Percentiles rank a stretch among this genome's conserved stretches.
Evolutionary conservation across 2,888 invertebrate genomes (phyloP).

Genomic region (Hypselothyrea guttata): DNA sequence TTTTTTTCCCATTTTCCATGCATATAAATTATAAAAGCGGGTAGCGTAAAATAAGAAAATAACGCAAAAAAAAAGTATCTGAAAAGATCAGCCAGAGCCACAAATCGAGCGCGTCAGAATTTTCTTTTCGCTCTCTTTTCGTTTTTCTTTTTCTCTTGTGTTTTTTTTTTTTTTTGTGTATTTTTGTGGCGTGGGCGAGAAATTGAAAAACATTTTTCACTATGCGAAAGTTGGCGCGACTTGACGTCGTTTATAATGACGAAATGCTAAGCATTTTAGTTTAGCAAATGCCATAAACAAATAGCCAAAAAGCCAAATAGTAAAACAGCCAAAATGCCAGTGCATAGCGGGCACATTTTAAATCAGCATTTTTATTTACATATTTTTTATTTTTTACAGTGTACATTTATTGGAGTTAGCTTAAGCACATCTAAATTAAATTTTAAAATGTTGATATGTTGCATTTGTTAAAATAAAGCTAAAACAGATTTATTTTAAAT

Average conservation of each 20-base stretch:
- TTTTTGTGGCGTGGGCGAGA: slow-evolving; percentile 56
- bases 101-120: slow-evolving; percentile 68
- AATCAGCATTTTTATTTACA: too few species aligned
- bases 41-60: slow-evolving; percentile 42
- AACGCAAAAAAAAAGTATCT: slow-evolving; percentile 9
- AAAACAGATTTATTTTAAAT: too few species aligned
- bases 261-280: slow-evolving; percentile 58
- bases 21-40: slow-evolving; percentile 62
- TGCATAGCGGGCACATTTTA: slow-evolving; percentile 31
- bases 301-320: slow-evolving; percentile 22
- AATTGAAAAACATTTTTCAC: slow-evolving; percentile 71
- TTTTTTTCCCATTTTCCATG: slow-evolving; percentile 30
- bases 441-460: too few species aligned
- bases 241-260: slow-evolving; percentile 71
- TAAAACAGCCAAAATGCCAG: slow-evolving; percentile 11
- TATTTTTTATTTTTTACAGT: too few species aligned
- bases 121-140: slow-evolving; percentile 15
- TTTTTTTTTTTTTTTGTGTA: slow-evolving; percentile 19
- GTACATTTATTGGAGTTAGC: too few species aligned
- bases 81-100: slow-evolving; percentile 34
- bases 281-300: slow-evolving; percentile 59
- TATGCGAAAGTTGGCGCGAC: slow-evolving; percentile 54
- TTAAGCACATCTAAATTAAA: too few species aligned
- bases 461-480: too few species aligned
- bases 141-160: slow-evolving; percentile 18